These are phyloP conservation scores for Orchesella flavescens DNA, from an alignment of 2,888 invertebrate genomes.

Conservation along the genomic window DNA sequence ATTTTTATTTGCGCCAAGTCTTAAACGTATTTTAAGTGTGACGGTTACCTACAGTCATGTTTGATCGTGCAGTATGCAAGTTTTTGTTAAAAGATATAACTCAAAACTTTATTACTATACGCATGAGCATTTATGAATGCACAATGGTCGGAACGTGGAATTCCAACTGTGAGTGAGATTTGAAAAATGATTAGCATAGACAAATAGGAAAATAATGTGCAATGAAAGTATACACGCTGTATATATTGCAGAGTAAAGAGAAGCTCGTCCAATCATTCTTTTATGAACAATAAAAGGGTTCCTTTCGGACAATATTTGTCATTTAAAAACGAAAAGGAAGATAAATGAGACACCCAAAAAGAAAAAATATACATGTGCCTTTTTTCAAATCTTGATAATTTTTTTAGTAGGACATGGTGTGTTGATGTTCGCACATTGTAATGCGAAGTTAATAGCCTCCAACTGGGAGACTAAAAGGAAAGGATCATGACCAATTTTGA, in stretches of 20 bases:
- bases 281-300: not conserved
- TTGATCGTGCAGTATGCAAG: not conserved
- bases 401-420: conserved; percentile 22
- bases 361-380: not conserved
- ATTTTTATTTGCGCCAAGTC: not conserved
- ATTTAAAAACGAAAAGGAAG: conserved; percentile 22
- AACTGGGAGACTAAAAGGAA: conserved; percentile 28
- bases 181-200: no score
- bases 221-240: not conserved
- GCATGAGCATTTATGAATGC: no score
- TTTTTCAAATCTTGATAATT: conserved; percentile 22
- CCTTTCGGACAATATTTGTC: conserved; percentile 12
- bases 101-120: no score
- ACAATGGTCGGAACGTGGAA: no score
- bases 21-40: not conserved
- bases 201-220: not conserved
- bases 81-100: not conserved
- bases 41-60: not conserved
- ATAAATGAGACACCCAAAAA: conserved; percentile 16
- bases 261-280: not conserved
- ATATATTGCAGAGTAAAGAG: not conserved
- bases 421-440: conserved; percentile 45
- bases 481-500: conserved; percentile 46
- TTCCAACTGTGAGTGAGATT: no score
- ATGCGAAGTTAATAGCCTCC: conserved; percentile 33